Percentiles rank a stretch among this genome's conserved stretches.
These are phyloP conservation scores for Salarias fasciatus DNA, from an alignment of 2,797 vertebrate genomes.

Conservation along the genomic window DNA sequence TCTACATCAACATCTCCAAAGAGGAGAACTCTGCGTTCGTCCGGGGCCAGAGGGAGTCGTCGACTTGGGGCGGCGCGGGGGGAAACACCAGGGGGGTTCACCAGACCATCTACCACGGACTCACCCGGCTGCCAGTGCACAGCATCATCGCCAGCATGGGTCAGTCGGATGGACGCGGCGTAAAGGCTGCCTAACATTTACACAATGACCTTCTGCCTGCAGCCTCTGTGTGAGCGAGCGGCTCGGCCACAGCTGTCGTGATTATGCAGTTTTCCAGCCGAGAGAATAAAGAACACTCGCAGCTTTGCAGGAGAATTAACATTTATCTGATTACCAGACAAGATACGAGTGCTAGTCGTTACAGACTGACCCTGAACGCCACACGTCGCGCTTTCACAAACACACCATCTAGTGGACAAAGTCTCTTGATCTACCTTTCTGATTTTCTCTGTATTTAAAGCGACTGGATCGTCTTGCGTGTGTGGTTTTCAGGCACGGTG, in stretches of 20 bases:
- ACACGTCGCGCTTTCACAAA: slow-evolving; percentile 49
- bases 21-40: slow-evolving; percentile 90
- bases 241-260: slow-evolving; percentile 8
- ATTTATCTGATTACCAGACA: slow-evolving; percentile 41
- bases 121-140: slow-evolving; percentile 87
- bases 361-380: slow-evolving; percentile 43
- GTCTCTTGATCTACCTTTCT: slow-evolving; percentile 21
- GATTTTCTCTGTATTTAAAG: no score
- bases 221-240: slow-evolving; percentile 4
- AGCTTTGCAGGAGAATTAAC: slow-evolving; percentile 10
- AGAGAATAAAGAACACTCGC: slow-evolving; percentile 23
- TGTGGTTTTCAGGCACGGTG: slow-evolving; percentile 80
- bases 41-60: slow-evolving; percentile 82
- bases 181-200: slow-evolving; percentile 37
- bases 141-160: slow-evolving; percentile 92
- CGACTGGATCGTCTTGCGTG: no score
- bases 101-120: slow-evolving; percentile 84
- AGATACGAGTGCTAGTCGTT: slow-evolving; percentile 38
- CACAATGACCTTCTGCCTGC: slow-evolving; percentile 44
- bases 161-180: slow-evolving; percentile 60
- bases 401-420: slow-evolving; percentile 64
- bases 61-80: slow-evolving; percentile 73
- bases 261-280: slow-evolving; percentile 23
- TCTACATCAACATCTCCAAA: slow-evolving; percentile 90
- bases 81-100: slow-evolving; percentile 74